Conservation (phyloP, 1,140 invertebrate genomes). For the Dendrolimus kikuchii region DNA sequence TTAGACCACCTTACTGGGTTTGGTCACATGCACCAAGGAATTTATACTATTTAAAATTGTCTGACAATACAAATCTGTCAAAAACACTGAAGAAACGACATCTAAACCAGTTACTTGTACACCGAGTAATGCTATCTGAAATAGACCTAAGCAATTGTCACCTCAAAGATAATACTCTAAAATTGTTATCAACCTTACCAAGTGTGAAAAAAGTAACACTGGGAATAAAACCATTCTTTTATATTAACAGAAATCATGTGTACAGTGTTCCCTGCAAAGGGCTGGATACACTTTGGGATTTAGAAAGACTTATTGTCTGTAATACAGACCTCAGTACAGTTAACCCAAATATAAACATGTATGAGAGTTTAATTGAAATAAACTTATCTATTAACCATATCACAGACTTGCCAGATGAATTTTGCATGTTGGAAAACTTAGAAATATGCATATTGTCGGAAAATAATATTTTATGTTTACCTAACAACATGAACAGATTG, state of each 20-base stretch:
- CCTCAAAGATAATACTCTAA: constrained; percentile 11
- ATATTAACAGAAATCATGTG: constrained; percentile 22
- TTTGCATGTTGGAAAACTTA: constrained; percentile 41
- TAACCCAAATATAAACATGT: constrained; percentile 33
- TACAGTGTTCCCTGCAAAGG: constrained; percentile 36
- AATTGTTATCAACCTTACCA: constrained; percentile 19
- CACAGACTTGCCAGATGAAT: constrained; percentile 37
- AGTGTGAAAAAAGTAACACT: constrained; percentile 22
- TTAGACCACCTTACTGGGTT: constrained; percentile 46
- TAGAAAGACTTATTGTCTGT: constrained; percentile 39
- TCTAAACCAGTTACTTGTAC: constrained; percentile 31
- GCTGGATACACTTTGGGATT: constrained; percentile 35
- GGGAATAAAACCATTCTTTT: constrained; percentile 22
- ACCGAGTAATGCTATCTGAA: constrained; percentile 15
- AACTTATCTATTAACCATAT: constrained; percentile 46
- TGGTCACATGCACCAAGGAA: constrained; percentile 40
- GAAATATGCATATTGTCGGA: constrained; percentile 46
- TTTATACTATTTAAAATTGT: constrained; percentile 35
- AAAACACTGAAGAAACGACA: constrained; percentile 24
- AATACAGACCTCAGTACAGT: constrained; percentile 32
- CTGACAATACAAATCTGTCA: constrained; percentile 33
- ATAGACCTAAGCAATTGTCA: constrained; percentile 24
- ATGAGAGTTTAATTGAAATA: constrained; percentile 39
- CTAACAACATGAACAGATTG: constrained; percentile 39
- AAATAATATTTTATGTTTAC: constrained; percentile 44